These are phyloP conservation scores for Crossocerus cetratus DNA, from an alignment of 2,888 invertebrate species.

Conservation along the genomic window DNA sequence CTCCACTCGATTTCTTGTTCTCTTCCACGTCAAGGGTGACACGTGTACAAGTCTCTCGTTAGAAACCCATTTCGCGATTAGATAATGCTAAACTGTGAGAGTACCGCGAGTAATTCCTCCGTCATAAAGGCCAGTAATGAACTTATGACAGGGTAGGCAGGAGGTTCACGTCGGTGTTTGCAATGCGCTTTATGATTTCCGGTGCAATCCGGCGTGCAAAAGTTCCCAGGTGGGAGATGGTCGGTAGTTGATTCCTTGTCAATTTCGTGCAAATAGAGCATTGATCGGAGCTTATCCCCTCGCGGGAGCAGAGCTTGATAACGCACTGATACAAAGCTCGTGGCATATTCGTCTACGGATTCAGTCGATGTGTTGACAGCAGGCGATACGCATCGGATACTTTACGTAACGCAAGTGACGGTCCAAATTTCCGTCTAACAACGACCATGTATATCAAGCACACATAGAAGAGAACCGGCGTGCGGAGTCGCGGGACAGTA, in stretches of 20 bases:
- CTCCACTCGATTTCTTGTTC: no score
- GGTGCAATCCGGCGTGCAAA: slow-evolving; percentile 24
- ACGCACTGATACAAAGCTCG: slow-evolving; percentile 55
- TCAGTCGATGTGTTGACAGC: slow-evolving; percentile 60
- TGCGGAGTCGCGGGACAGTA: not conserved
- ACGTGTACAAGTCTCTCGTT: no score
- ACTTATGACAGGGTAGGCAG: no score
- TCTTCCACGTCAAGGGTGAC: no score
- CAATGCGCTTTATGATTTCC: slow-evolving; percentile 30
- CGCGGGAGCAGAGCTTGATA: slow-evolving; percentile 52
- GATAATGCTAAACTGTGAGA: no score
- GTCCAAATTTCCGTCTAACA: not conserved
- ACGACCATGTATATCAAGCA: not conserved
- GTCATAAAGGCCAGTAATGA: no score
- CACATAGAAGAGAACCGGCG: not conserved
- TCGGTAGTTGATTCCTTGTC: slow-evolving; percentile 3
- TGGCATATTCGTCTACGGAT: slow-evolving; percentile 40
- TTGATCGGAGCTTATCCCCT: slow-evolving; percentile 37
- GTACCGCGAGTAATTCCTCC: no score
- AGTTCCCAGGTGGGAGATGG: not conserved
- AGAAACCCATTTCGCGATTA: no score
- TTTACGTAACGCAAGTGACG: slow-evolving; percentile 30
- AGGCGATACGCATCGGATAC: slow-evolving; percentile 47
- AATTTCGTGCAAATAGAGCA: slow-evolving; percentile 39
- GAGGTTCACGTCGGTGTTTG: slow-evolving; percentile 16